Conservation (phyloP, 2,888 invertebrate genomes). For the Dasypogon diadema region DNA sequence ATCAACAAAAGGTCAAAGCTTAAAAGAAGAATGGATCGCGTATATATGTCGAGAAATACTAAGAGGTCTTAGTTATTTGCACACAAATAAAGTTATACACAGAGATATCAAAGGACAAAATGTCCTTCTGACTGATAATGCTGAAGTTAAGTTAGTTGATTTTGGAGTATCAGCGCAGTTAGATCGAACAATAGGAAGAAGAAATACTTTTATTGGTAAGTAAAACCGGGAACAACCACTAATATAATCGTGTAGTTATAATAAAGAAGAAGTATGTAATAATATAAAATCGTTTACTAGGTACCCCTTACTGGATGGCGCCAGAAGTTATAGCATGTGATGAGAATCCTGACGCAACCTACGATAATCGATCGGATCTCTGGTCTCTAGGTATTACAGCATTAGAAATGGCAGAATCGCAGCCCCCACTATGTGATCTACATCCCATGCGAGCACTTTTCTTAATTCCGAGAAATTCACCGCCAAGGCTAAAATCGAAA, state of each 20-base stretch:
- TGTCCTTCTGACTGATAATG: slow-evolving; percentile 98
- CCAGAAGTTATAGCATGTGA: slow-evolving; percentile 99
- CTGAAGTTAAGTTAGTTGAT: slow-evolving; percentile 99
- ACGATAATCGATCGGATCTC: slow-evolving; percentile 95
- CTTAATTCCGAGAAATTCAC: slow-evolving; percentile 97
- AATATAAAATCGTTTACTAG: slow-evolving; percentile 69
- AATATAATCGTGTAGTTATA: too few relatives aligned
- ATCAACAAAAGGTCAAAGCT: slow-evolving; percentile 96
- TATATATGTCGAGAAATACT: slow-evolving; percentile 97
- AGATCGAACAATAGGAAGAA: slow-evolving; percentile 97
- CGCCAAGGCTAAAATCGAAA: slow-evolving; percentile 96
- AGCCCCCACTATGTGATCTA: slow-evolving; percentile 98
- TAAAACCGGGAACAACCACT: too few relatives aligned
- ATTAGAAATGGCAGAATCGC: slow-evolving; percentile 99
- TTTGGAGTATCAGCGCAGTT: slow-evolving; percentile 99
- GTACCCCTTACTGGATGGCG: slow-evolving; percentile 99
- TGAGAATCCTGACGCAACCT: slow-evolving; percentile 99
- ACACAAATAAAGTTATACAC: slow-evolving; percentile 99
- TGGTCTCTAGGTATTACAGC: slow-evolving; percentile 97
- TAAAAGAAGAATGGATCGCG: slow-evolving; percentile 99
- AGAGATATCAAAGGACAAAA: slow-evolving; percentile 99
- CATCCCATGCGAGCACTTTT: slow-evolving; percentile 99
- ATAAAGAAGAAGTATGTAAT: too few relatives aligned
- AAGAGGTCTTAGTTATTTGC: slow-evolving; percentile 95
- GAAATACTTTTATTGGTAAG: slow-evolving; percentile 93